Percentiles rank a stretch among this genome's conserved stretches.
Conservation (phyloP, 2,113 vertebrate genomes). For the Microcebus lehilahytsara region DNA sequence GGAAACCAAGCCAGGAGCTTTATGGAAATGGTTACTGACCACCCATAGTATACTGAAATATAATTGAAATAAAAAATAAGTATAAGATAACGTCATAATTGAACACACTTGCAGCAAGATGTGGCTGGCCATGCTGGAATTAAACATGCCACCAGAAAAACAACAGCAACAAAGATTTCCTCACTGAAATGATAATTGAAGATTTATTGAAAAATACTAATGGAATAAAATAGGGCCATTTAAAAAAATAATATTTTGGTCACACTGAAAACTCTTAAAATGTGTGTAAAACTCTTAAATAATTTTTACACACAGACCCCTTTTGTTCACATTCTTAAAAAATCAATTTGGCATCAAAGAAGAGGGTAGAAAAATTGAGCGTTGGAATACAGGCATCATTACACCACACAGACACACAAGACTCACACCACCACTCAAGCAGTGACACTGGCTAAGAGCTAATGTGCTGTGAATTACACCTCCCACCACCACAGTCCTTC, state of each 20-base stretch:
- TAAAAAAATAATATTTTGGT: slow-evolving; percentile 1
- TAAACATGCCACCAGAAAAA: background rate
- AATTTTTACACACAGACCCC: slow-evolving; percentile 41
- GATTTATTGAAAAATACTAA: slow-evolving; percentile 32
- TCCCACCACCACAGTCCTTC: slow-evolving; percentile 74
- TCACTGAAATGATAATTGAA: background rate
- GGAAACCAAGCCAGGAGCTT: slow-evolving; percentile 63
- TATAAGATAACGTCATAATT: background rate
- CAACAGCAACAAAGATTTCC: background rate
- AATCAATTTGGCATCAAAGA: slow-evolving; percentile 8
- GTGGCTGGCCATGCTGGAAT: slow-evolving; percentile 12
- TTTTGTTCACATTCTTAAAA: background rate
- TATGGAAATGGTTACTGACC: slow-evolving; percentile 57
- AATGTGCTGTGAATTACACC: slow-evolving; percentile 79
- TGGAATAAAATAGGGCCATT: slow-evolving; percentile 19
- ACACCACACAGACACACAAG: slow-evolving; percentile 80
- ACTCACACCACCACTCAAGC: slow-evolving; percentile 84
- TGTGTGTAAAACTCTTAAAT: background rate
- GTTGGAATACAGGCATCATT: slow-evolving; percentile 84
- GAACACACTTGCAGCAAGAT: slow-evolving; percentile 42
- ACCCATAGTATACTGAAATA: slow-evolving; percentile 5
- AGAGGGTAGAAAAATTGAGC: slow-evolving; percentile 39
- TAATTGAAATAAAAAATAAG: background rate
- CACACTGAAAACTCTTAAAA: slow-evolving; percentile 34
- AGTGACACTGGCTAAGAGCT: slow-evolving; percentile 85